phyloP scores from a whole-genome alignment of 1,140 invertebrate genomes.

The Drosophila auraria region DNA sequence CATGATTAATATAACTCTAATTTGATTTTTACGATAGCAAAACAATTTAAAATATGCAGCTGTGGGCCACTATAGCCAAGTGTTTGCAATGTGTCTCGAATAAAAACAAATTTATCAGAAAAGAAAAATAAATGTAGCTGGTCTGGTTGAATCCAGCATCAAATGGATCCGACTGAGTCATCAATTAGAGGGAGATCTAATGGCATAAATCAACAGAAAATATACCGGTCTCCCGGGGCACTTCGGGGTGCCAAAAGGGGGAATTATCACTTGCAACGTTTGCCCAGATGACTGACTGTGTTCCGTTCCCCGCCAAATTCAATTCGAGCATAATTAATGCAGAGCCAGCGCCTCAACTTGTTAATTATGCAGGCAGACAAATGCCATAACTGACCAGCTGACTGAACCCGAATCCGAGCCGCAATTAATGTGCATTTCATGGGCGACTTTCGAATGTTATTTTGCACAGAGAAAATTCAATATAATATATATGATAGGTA shows the following conservation, averaged over 20 bases:
- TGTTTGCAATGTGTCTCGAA: constrained; percentile 4
- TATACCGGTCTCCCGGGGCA: constrained; percentile 9
- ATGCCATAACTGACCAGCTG: constrained; percentile 45
- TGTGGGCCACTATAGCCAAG: constrained; percentile 6
- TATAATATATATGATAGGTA: too few species aligned
- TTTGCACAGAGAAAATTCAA: constrained; percentile 4
- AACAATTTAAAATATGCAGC: constrained; percentile 10
- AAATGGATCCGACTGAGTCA: constrained; percentile 32
- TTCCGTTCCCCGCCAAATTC: constrained; percentile 13
- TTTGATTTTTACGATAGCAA: constrained; percentile 21
- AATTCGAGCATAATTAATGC: constrained; percentile 52
- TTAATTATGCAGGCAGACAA: constrained; percentile 66
- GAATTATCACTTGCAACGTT: constrained; percentile 55
- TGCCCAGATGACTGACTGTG: constrained; percentile 26
- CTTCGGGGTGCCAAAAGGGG: constrained; percentile 40
- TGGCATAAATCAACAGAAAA: constrained; percentile 49
- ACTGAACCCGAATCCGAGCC: constrained; percentile 42
- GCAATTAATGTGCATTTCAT: constrained; percentile 44
- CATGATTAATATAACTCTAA: background rate
- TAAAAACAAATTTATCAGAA: constrained; percentile 12
- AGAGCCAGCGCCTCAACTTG: constrained; percentile 29
- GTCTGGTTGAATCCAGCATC: constrained; percentile 9
- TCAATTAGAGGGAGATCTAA: constrained; percentile 48
- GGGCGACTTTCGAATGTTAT: constrained; percentile 21
- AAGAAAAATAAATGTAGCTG: constrained; percentile 1